phyloP scores from a whole-genome alignment of 2,797 vertebrate species.

The Sebastes steindachneri region DNA sequence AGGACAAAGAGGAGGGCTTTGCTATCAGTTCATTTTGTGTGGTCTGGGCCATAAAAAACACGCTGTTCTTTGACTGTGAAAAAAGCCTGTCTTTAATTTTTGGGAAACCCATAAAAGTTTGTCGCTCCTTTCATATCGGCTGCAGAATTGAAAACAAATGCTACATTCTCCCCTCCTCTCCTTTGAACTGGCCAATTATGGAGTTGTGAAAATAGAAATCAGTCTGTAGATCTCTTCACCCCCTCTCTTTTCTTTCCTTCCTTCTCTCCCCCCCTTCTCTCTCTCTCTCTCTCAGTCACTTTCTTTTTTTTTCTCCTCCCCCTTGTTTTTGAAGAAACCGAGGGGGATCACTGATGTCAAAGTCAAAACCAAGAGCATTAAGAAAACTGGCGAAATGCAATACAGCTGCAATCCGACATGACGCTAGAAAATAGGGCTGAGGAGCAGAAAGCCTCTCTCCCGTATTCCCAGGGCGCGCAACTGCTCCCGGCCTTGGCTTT shows the following conservation, averaged over 20 bases:
- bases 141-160: constrained; percentile 98
- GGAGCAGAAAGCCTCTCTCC: constrained; percentile 93
- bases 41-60: constrained; percentile 93
- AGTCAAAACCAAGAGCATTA: constrained; percentile 99
- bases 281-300: constrained; percentile 47
- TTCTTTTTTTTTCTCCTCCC: constrained; percentile 75
- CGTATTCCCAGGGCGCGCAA: constrained; percentile 99
- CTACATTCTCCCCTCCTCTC: constrained; percentile 82
- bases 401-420: constrained; percentile 99
- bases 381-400: constrained; percentile 98
- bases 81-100: constrained; percentile 95
- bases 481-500: constrained; percentile 99
- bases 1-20: constrained; percentile 80
- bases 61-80: constrained; percentile 92
- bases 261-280: constrained; percentile 1
- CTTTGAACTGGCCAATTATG: constrained; percentile 96
- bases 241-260: background rate
- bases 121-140: constrained; percentile 92
- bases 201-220: constrained; percentile 97
- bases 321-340: constrained; percentile 87
- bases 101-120: constrained; percentile 94
- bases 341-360: constrained; percentile 95
- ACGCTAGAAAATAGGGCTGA: constrained; percentile 98
- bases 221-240: constrained; percentile 76
- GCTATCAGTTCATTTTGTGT: constrained; percentile 95